Evolutionary conservation across 2,113 vertebrate species (phyloP).

Genomic region (Oryzias curvinotus): DNA sequence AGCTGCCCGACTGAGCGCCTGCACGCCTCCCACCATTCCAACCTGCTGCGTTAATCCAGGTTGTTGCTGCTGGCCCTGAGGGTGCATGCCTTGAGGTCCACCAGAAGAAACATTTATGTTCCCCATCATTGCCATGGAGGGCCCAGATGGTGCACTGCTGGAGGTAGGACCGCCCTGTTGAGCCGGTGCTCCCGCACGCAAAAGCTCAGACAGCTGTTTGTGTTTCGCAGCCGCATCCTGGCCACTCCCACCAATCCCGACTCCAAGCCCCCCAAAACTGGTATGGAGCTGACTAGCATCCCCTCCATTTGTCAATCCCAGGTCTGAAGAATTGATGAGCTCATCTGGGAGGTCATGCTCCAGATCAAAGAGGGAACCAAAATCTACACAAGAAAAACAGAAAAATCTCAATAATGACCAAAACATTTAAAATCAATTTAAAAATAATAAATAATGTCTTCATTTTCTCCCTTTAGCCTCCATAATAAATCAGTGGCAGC

Average conservation of each 20-base stretch:
- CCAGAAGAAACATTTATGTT: conserved; percentile 52
- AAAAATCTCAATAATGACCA: neutral
- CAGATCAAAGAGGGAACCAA: conserved; percentile 94
- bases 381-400: conserved; percentile 79
- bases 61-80: conserved; percentile 70
- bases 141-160: conserved; percentile 69
- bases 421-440: neutral
- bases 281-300: conserved; percentile 90
- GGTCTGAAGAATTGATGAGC: conserved; percentile 92
- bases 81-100: conserved; percentile 65
- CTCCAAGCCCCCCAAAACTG: conserved; percentile 75
- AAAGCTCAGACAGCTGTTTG: conserved; percentile 95
- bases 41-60: conserved; percentile 84
- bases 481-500: conserved; percentile 12
- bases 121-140: conserved; percentile 72
- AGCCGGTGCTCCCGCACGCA: conserved; percentile 82
- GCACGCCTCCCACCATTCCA: conserved; percentile 67
- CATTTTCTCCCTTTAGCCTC: neutral
- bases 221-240: conserved; percentile 97
- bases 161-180: conserved; percentile 75
- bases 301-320: conserved; percentile 88
- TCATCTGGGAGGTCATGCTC: conserved; percentile 98
- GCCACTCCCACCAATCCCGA: conserved; percentile 57
- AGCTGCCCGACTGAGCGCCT: conserved; percentile 64
- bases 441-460: neutral